These are phyloP conservation scores for Ceryle rudis DNA, from an alignment of 2,797 vertebrate genomes.

Conservation along the genomic window DNA sequence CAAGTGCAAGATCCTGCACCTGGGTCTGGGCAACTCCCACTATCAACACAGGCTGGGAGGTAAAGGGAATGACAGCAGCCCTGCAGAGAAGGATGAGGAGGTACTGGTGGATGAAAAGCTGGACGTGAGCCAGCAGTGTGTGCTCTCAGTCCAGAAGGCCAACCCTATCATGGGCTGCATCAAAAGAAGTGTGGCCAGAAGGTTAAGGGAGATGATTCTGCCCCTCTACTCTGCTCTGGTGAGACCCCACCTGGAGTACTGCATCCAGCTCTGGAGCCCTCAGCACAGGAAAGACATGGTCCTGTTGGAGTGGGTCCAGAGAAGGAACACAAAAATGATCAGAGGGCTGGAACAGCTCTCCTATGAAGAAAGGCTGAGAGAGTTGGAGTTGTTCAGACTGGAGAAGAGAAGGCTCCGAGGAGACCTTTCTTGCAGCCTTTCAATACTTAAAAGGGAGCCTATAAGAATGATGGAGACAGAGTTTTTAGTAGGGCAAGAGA, in stretches of 20 bases:
- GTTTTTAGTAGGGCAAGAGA: not conserved
- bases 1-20: not conserved
- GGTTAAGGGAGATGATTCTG: not conserved
- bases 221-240: not conserved
- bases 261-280: not conserved
- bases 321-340: not conserved
- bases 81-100: not conserved
- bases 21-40: not conserved
- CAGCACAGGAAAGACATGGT: not conserved
- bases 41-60: not conserved
- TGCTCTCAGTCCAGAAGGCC: rapidly evolving
- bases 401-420: not conserved
- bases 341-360: not conserved
- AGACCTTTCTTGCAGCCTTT: not conserved
- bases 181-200: not conserved
- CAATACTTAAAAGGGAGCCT: not conserved
- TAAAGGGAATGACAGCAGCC: not conserved
- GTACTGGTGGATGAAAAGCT: not conserved
- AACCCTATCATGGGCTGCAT: not conserved
- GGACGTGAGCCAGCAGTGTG: not conserved
- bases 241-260: not conserved
- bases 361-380: not conserved
- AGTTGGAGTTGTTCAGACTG: not conserved
- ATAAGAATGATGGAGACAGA: not conserved
- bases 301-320: not conserved